Evolutionary conservation across 2,888 invertebrate species (phyloP).

Genomic region (Coleophora flavipennella): DNA sequence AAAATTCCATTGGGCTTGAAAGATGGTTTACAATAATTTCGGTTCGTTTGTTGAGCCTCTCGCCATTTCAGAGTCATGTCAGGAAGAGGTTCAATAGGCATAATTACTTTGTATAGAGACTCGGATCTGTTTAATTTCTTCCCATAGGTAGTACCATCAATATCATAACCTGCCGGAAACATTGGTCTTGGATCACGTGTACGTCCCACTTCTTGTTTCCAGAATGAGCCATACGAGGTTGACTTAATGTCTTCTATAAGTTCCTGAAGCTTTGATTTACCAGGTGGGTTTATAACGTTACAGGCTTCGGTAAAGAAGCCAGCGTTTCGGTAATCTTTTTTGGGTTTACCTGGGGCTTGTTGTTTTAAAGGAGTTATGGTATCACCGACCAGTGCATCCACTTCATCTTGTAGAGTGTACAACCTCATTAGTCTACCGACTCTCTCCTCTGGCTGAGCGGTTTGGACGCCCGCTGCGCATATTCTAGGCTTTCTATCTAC

Average conservation of each 20-base stretch:
- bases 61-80: constrained; percentile 16
- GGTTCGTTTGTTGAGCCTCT: constrained; percentile 21
- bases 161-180: constrained; percentile 24
- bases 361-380: constrained; percentile 19
- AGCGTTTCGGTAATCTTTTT: constrained; percentile 22
- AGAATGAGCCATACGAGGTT: constrained; percentile 27
- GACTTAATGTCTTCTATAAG: constrained; percentile 27
- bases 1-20: constrained; percentile 39
- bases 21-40: constrained; percentile 30
- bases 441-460: constrained; percentile 15
- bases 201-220: constrained; percentile 24
- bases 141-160: constrained; percentile 20
- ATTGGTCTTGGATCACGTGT: constrained; percentile 22
- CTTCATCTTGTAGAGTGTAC: constrained; percentile 31
- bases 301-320: constrained; percentile 18
- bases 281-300: constrained; percentile 24
- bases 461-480: constrained; percentile 28
- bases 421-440: constrained; percentile 19
- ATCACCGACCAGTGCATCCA: constrained; percentile 29
- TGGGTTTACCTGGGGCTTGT: constrained; percentile 17
- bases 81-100: constrained; percentile 22
- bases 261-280: constrained; percentile 26
- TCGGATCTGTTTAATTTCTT: constrained; percentile 16
- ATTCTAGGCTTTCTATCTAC: constrained; percentile 27
- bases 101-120: constrained; percentile 25